Evolutionary conservation across 2,797 vertebrate genomes (phyloP).

Genomic region (Esox lucius): DNA sequence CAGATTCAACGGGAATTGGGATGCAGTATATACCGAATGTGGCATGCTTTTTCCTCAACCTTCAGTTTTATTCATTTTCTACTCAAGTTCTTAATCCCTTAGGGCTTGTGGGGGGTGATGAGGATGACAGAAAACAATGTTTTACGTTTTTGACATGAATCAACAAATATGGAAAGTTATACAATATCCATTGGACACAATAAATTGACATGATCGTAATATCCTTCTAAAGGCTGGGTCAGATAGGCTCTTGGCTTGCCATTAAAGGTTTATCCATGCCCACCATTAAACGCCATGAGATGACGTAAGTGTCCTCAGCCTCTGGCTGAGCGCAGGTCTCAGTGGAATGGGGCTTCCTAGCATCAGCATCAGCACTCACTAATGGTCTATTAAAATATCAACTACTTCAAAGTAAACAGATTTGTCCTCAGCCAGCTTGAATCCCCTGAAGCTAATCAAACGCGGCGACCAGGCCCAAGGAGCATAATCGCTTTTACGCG

Average conservation of each 20-base stretch:
- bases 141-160: background rate
- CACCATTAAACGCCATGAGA: conserved; percentile 7
- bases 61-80: background rate
- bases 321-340: conserved; percentile 41
- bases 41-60: background rate
- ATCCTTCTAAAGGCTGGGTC: background rate
- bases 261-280: background rate
- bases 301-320: conserved; percentile 47
- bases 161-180: background rate
- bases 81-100: background rate
- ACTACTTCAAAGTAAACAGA: conserved; percentile 64
- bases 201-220: background rate
- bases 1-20: background rate
- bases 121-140: background rate
- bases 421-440: conserved; percentile 53
- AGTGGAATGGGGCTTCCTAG: conserved; percentile 56
- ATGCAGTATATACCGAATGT: background rate
- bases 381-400: conserved; percentile 72
- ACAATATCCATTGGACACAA: conserved; percentile 2
- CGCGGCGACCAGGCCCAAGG: conserved; percentile 56
- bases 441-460: conserved; percentile 62
- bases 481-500: conserved; percentile 58
- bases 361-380: conserved; percentile 59
- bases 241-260: background rate
- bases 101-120: background rate